These are phyloP conservation scores for Dendrocopos noguchii DNA, from an alignment of 2,113 vertebrate species.

Conservation along the genomic window DNA sequence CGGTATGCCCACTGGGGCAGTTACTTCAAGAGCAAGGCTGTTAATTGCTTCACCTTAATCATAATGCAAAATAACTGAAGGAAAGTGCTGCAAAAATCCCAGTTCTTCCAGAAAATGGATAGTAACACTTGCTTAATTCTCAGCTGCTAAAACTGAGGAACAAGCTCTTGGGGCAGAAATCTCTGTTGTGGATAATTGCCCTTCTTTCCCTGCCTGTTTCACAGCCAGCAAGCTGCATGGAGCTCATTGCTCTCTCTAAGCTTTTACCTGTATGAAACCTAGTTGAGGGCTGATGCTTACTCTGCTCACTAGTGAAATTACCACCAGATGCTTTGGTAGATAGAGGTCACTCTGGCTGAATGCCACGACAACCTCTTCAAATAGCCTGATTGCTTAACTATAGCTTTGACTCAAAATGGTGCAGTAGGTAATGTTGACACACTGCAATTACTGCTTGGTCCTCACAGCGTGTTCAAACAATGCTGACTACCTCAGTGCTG, in stretches of 20 bases:
- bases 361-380: conserved; percentile 17
- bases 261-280: conserved; percentile 69
- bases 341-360: conserved; percentile 59
- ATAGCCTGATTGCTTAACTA: neutral
- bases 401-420: conserved; percentile 47
- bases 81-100: conserved; percentile 31
- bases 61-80: conserved; percentile 58
- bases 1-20: conserved; percentile 55
- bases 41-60: conserved; percentile 71
- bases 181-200: neutral
- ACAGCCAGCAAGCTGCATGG: neutral
- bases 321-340: conserved; percentile 73
- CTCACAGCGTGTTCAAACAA: neutral
- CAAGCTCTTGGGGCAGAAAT: neutral
- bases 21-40: conserved; percentile 72
- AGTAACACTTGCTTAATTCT: neutral
- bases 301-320: conserved; percentile 62
- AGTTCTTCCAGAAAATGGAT: neutral
- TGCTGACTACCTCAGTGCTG: neutral
- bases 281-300: conserved; percentile 68
- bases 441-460: neutral
- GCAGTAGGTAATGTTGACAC: conserved; percentile 37
- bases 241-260: neutral
- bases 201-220: neutral
- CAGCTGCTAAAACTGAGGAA: neutral